Conservation (phyloP, 2,888 invertebrate genomes). For the Thecophora atra region DNA sequence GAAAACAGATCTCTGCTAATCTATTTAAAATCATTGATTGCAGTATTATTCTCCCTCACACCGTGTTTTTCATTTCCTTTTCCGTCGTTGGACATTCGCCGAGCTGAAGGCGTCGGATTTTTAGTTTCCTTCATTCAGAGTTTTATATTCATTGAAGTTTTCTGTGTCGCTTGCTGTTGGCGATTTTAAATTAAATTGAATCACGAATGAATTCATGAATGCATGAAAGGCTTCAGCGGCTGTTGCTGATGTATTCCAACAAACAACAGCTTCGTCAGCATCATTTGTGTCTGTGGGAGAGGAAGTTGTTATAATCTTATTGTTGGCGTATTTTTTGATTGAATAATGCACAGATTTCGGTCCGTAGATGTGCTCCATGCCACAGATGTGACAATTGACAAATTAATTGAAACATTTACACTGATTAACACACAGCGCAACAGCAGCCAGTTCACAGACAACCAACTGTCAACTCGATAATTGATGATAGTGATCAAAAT, state of each 20-base stretch:
- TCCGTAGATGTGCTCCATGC: background rate
- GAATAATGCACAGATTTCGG: slow-evolving; percentile 22
- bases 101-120: no score
- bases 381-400: slow-evolving; percentile 20
- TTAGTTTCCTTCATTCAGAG: background rate
- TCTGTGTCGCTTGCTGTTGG: background rate
- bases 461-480: no score
- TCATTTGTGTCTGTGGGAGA: background rate
- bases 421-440: background rate
- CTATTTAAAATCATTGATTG: slow-evolving; percentile 36
- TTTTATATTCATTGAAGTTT: no score
- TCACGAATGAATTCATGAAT: slow-evolving; percentile 29
- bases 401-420: slow-evolving; percentile 32
- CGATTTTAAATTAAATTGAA: slow-evolving; percentile 34
- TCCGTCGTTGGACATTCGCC: background rate
- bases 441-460: background rate
- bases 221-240: background rate
- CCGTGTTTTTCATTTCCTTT: background rate
- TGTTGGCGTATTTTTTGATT: slow-evolving; percentile 12
- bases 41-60: slow-evolving; percentile 13
- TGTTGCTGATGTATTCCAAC: background rate
- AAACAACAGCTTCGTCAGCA: background rate
- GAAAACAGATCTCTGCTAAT: slow-evolving; percentile 28
- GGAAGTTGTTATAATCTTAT: background rate
- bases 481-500: no score